Conservation (phyloP, 2,888 invertebrate species). For the Catocala sponsa region DNA sequence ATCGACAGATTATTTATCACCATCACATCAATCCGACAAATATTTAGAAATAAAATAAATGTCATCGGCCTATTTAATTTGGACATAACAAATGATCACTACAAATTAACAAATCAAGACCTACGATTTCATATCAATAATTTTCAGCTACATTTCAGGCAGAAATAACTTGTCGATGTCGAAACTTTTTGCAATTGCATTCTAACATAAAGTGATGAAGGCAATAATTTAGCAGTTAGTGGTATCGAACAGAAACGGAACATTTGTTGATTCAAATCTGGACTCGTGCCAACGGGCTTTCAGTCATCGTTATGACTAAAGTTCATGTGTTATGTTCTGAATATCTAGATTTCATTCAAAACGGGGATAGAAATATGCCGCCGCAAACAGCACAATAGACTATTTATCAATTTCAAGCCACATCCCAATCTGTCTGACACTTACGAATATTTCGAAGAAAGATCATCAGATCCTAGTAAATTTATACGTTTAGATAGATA, state of each 20-base stretch:
- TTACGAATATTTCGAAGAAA: no score
- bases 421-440: no score
- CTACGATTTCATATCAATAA: no score
- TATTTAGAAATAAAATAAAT: no score
- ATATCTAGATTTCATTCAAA: not conserved
- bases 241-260: slow-evolving; percentile 16
- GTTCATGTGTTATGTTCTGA: slow-evolving; percentile 8
- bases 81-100: no score
- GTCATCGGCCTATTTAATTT: no score
- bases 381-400: not conserved
- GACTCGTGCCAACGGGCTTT: slow-evolving; percentile 42
- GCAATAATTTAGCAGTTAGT: slow-evolving; percentile 18
- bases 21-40: no score
- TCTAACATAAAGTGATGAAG: slow-evolving; percentile 15
- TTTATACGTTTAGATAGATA: not conserved
- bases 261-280: slow-evolving; percentile 31
- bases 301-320: slow-evolving; percentile 36
- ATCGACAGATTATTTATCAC: no score
- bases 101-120: no score
- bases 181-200: slow-evolving; percentile 19
- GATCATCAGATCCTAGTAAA: no score
- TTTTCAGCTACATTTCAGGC: no score
- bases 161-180: slow-evolving; percentile 9
- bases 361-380: not conserved
- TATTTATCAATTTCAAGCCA: no score